Conservation (phyloP, 2,888 invertebrate genomes). For the Drosophila tanythrix region DNA sequence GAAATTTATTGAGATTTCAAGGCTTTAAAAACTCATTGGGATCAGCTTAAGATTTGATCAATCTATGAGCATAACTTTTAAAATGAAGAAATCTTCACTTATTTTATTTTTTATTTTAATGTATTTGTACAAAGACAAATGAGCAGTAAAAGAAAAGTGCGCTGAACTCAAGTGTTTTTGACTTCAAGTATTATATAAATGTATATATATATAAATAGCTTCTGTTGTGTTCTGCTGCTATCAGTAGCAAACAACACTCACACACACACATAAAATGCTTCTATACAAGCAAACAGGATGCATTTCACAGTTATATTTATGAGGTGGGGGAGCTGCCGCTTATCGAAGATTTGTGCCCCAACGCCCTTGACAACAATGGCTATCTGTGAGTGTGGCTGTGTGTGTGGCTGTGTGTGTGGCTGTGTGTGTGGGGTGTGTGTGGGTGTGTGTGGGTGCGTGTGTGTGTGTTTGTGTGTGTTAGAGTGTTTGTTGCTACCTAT, state of each 20-base stretch:
- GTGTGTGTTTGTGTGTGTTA: background rate
- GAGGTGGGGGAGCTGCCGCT: conserved; percentile 36
- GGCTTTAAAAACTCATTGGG: background rate
- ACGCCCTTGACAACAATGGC: conserved; percentile 41
- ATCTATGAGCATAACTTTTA: background rate
- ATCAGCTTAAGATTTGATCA: background rate
- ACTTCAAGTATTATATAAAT: conserved; percentile 13
- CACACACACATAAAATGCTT: background rate
- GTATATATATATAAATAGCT: conserved; percentile 2
- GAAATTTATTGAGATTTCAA: background rate
- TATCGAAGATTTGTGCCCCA: conserved; percentile 43
- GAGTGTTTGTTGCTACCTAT: conserved; percentile 22
- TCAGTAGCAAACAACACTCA: conserved; percentile 24
- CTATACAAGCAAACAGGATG: conserved; percentile 34
- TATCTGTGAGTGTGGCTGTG: background rate
- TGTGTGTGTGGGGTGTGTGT: background rate
- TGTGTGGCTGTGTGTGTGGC: background rate
- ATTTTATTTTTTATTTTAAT: background rate
- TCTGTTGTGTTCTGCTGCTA: conserved; percentile 18
- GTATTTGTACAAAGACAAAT: background rate
- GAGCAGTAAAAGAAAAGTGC: conserved; percentile 1
- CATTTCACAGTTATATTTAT: conserved; percentile 34
- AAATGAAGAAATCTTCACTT: background rate
- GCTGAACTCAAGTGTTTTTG: conserved; percentile 11
- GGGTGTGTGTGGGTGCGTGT: background rate